Conservation (phyloP, 2,888 invertebrate genomes). For the Beris morrisii region DNA sequence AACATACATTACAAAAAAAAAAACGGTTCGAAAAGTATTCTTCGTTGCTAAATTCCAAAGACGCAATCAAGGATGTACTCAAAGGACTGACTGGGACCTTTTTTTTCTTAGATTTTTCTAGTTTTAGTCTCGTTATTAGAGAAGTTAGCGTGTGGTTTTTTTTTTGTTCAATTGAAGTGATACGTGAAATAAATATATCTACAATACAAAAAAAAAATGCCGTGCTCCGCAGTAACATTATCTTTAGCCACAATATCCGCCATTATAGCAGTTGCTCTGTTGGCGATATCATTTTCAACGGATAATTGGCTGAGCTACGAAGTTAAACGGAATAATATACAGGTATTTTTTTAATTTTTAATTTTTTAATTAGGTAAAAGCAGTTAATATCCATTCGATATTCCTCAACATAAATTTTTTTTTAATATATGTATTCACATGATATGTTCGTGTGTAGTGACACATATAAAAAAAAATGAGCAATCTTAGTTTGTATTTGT, state of each 20-base stretch:
- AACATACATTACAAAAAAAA: not conserved
- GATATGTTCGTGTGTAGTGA: too few relatives aligned
- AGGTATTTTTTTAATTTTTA: conserved; percentile 61
- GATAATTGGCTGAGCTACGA: conserved; percentile 96
- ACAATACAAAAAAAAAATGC: conserved; percentile 62
- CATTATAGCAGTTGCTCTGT: conserved; percentile 88
- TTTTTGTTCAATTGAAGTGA: too few relatives aligned
- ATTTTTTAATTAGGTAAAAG: too few relatives aligned
- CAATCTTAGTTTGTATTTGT: too few relatives aligned
- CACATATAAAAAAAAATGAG: too few relatives aligned
- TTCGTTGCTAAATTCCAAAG: conserved; percentile 8
- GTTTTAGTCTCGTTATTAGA: too few relatives aligned
- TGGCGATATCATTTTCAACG: conserved; percentile 93
- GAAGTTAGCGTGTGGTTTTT: too few relatives aligned
- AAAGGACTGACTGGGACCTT: conserved; percentile 19
- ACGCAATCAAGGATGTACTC: conserved; percentile 24
- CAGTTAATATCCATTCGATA: too few relatives aligned
- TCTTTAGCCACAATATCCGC: conserved; percentile 95
- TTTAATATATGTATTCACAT: too few relatives aligned
- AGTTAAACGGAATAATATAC: conserved; percentile 84
- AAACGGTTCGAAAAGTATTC: conserved; percentile 6
- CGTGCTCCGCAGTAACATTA: conserved; percentile 91
- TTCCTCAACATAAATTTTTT: too few relatives aligned
- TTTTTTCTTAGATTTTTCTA: too few relatives aligned
- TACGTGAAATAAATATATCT: too few relatives aligned